phyloP scores from a whole-genome alignment of 2,113 vertebrate genomes.

The Labeo rohita region DNA sequence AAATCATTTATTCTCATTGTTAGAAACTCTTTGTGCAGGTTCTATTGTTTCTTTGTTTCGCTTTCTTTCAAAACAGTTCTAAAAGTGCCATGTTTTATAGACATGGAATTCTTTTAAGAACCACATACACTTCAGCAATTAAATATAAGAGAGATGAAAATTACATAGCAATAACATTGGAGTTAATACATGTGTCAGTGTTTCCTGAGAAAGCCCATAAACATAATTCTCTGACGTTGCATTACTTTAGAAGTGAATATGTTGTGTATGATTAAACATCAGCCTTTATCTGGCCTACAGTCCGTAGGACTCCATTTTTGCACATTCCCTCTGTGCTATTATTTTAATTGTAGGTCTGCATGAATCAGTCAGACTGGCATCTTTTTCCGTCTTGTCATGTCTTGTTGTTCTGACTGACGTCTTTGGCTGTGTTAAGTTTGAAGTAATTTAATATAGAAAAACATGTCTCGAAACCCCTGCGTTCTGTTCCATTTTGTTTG shows the following conservation, averaged over 20 bases:
- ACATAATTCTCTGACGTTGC: neutral
- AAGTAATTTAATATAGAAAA: neutral
- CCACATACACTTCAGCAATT: neutral
- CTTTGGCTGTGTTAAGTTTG: neutral
- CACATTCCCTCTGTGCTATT: neutral
- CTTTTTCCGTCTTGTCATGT: neutral
- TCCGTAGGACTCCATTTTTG: neutral
- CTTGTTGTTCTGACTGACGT: neutral
- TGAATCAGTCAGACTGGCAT: neutral
- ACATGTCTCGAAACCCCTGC: neutral
- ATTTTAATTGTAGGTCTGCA: neutral
- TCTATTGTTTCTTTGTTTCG: neutral
- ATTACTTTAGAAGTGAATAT: neutral
- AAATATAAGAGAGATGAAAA: neutral
- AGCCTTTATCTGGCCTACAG: neutral
- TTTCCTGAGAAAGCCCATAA: neutral
- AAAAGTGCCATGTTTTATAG: neutral
- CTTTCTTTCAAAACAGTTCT: neutral
- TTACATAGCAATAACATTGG: no score
- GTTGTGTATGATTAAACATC: neutral
- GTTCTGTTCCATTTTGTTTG: conserved; percentile 1
- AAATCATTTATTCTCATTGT: neutral
- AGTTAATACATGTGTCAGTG: neutral
- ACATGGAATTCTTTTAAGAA: neutral
- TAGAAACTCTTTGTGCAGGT: neutral